Evolutionary conservation across 2,888 invertebrate genomes (phyloP), one percentile per base, ranked within the genome.

Genomic region (Clusia tigrina): DNA sequence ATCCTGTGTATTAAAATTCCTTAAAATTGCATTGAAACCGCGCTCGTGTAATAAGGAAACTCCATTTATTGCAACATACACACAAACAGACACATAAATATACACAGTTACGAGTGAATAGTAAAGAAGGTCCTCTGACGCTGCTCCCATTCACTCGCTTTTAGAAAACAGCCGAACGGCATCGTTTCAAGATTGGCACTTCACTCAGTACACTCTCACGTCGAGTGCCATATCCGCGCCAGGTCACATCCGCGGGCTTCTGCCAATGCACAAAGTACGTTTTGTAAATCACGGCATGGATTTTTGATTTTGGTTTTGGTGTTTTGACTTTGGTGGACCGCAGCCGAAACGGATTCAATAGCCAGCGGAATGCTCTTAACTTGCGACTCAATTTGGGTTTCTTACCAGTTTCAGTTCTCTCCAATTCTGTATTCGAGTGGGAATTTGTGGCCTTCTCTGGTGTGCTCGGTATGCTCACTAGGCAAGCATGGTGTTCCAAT

Each of bases 211-310:
- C 58, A 54, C 17, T 17, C 22, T 2, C 22, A n/a, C 57, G 70
- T 6, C 61, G 65, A 22, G 72, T 67, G 20, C 71, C 74, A 15
- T 71, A 78, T n/a, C 76, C 78, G 24, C 70, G 73, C 65, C 67
- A 71, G 6, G 69, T 51, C 1, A 71, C 71, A 6, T 78, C 73
- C 18, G 81, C 74, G 15, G 76, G 77, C n/a, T 82, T 81, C 62
- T 68, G 74, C 81, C 83, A 81, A 2, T 76, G 74, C 1, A 81
- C 76, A 58, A 81, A 82, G 62, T 81, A 81, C 0, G 79, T 81
- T 62, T 81, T 81, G 62, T 81, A 80, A 1, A 81, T 79, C 10
- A 81, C 79, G 0, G 81, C 81, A 15, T 73, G 71, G 5, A 74
- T 70, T 67, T 71, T 66, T 20, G 54, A 2, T 51, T 60, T 71